phyloP scores from a whole-genome alignment of 2,888 invertebrate species.

The Cartodere bifasciata region DNA sequence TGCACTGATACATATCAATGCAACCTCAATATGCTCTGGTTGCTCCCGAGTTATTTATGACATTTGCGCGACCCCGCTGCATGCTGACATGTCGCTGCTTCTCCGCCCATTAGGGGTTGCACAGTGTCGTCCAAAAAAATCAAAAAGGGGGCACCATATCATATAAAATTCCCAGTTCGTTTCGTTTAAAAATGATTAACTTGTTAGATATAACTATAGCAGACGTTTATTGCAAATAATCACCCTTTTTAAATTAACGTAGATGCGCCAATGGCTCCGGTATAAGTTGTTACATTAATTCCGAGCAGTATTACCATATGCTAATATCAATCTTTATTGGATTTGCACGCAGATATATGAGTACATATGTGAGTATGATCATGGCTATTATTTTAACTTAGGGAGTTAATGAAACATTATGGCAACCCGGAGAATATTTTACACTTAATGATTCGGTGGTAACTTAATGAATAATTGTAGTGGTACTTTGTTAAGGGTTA shows the following conservation, averaged over 20 bases:
- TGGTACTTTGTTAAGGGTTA: no score
- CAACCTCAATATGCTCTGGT: slow-evolving; percentile 34
- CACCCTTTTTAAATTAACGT: no score
- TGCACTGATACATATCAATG: slow-evolving; percentile 36
- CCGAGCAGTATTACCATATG: slow-evolving; percentile 18
- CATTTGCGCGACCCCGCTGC: slow-evolving; percentile 19
- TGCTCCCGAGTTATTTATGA: slow-evolving; percentile 30
- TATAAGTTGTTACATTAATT: slow-evolving; percentile 1
- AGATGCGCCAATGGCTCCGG: not conserved
- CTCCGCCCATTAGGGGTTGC: slow-evolving; percentile 22
- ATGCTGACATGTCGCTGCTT: slow-evolving; percentile 28
- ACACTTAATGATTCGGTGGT: no score
- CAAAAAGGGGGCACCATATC: no score
- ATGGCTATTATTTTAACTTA: slow-evolving; percentile 13
- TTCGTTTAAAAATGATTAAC: no score
- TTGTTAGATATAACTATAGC: no score
- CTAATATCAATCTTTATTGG: slow-evolving; percentile 25
- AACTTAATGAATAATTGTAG: no score
- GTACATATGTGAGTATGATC: slow-evolving; percentile 20
- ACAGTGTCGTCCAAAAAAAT: slow-evolving; percentile 6
- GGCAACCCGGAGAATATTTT: no score
- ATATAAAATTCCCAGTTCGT: no score
- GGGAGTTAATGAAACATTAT: slow-evolving; percentile 13
- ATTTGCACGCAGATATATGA: slow-evolving; percentile 21
- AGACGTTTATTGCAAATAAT: no score